Percentiles rank a stretch among this genome's conserved stretches.
phyloP scores from a whole-genome alignment of 2,113 vertebrate species.

The Dunckerocampus dactyliophorus region DNA sequence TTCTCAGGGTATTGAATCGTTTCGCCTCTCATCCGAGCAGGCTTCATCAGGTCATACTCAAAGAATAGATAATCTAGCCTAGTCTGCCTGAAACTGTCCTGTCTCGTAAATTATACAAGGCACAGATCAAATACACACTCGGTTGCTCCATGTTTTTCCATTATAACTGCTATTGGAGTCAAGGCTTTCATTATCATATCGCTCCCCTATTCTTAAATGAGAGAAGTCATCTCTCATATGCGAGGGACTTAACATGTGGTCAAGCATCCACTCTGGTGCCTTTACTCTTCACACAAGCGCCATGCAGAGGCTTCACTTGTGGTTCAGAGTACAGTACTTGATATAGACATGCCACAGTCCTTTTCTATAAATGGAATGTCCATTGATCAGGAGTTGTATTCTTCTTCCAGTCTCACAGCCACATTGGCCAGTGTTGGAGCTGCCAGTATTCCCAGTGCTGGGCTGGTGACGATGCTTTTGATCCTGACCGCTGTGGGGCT shows the following conservation, averaged over 20 bases:
- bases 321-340: neutral
- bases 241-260: neutral
- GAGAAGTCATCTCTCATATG: slow-evolving; percentile 16
- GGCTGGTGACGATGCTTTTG: slow-evolving; percentile 96
- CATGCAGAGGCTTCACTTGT: slow-evolving; percentile 8
- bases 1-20: too few species aligned
- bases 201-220: slow-evolving; percentile 26
- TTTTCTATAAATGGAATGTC: neutral
- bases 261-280: slow-evolving; percentile 14
- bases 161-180: slow-evolving; percentile 12
- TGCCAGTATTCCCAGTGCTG: slow-evolving; percentile 96
- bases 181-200: slow-evolving; percentile 31
- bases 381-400: slow-evolving; percentile 10
- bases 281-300: slow-evolving; percentile 19
- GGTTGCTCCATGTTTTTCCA: too few species aligned
- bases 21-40: too few species aligned
- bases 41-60: too few species aligned
- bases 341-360: neutral
- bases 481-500: slow-evolving; percentile 96
- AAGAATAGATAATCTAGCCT: too few species aligned
- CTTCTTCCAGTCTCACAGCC: slow-evolving; percentile 84
- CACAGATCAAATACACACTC: too few species aligned
- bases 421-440: slow-evolving; percentile 95
- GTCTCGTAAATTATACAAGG: too few species aligned
- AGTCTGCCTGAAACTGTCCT: too few species aligned